Conservation (phyloP, 2,797 vertebrate genomes). For the Cossypha dichroa region DNA sequence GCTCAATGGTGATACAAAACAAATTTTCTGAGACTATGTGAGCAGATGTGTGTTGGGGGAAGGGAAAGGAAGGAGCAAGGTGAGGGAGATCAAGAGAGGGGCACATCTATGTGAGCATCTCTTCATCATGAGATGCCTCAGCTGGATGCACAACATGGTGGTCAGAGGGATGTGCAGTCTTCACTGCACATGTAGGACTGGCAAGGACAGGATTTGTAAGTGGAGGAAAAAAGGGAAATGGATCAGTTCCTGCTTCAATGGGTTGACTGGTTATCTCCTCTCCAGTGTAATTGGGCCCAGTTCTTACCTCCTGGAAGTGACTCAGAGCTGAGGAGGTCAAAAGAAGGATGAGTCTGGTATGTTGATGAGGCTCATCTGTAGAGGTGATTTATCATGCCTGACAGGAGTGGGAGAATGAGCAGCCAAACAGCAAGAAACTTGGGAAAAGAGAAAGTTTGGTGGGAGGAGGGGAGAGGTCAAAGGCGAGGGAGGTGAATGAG, state of each 20-base stretch:
- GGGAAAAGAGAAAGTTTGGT: constrained; percentile 5
- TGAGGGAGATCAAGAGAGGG: background rate
- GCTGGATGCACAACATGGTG: background rate
- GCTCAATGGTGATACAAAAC: constrained; percentile 54
- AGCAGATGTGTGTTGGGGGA: constrained; percentile 52
- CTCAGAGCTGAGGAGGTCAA: constrained; percentile 6
- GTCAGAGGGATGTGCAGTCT: background rate
- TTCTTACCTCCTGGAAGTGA: constrained; percentile 35
- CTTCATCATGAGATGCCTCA: background rate
- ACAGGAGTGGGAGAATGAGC: background rate
- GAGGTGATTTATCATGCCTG: constrained; percentile 39
- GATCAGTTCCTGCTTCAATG: background rate
- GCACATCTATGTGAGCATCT: background rate
- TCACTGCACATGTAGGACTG: background rate
- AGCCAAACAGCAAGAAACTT: constrained; percentile 14
- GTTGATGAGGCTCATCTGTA: background rate
- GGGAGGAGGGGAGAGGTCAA: background rate
- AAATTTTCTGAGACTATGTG: constrained; percentile 39
- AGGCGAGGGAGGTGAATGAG: background rate
- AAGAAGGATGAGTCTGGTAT: constrained; percentile 37
- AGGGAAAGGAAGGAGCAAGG: background rate
- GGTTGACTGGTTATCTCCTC: background rate
- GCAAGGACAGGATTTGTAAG: background rate
- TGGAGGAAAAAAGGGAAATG: background rate
- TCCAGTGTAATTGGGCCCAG: background rate